Evolutionary conservation across 2,113 vertebrate genomes (phyloP).

Genomic region (Leucosticte australis): DNA sequence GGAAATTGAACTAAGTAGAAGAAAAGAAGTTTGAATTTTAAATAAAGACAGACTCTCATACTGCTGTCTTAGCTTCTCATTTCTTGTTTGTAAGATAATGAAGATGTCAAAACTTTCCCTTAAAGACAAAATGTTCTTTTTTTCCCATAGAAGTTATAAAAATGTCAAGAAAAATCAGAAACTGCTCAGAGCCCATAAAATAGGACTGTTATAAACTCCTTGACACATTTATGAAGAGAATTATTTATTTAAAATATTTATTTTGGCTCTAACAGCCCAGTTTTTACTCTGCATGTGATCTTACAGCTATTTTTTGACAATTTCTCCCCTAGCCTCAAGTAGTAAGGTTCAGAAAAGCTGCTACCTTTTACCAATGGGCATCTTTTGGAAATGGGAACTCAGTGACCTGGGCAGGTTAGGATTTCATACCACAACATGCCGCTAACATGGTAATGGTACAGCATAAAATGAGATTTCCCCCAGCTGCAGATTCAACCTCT

Average conservation of each 20-base stretch:
- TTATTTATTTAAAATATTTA: background rate
- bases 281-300: background rate
- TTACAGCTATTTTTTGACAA: background rate
- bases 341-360: background rate
- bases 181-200: background rate
- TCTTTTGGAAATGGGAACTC: background rate
- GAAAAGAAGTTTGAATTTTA: background rate
- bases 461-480: background rate
- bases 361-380: background rate
- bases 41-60: background rate
- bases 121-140: background rate
- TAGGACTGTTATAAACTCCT: background rate
- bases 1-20: background rate
- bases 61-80: background rate
- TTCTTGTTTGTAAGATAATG: background rate
- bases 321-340: background rate
- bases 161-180: background rate
- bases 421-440: background rate
- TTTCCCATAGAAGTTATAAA: background rate
- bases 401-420: background rate
- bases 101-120: background rate
- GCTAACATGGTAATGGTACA: rapidly evolving
- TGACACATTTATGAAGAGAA: background rate
- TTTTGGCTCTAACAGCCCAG: background rate
- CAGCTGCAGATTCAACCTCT: background rate